These are phyloP conservation scores for Oncorhynchus masou DNA, from an alignment of 2,113 vertebrate species.

Conservation along the genomic window DNA sequence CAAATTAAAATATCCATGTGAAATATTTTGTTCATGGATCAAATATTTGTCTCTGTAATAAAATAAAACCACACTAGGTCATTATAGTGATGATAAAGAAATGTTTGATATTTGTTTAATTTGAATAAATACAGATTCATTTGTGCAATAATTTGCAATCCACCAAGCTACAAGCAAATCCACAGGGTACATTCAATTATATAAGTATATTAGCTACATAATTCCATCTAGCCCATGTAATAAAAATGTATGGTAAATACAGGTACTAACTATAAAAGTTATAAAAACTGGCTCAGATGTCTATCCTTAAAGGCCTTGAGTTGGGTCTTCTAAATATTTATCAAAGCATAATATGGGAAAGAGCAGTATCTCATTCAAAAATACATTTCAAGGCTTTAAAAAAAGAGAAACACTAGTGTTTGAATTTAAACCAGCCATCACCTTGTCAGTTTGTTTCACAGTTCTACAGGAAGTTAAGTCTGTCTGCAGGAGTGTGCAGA, in stretches of 20 bases:
- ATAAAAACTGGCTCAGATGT: constrained; percentile 63
- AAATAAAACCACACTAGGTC: too few species aligned
- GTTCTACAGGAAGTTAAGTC: constrained; percentile 67
- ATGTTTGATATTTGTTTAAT: constrained; percentile 66
- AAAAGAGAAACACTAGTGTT: constrained; percentile 4
- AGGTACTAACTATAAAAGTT: constrained; percentile 68
- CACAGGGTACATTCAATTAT: constrained; percentile 59
- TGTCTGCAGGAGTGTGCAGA: constrained; percentile 48
- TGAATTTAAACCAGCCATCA: constrained; percentile 51
- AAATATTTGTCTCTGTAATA: neutral
- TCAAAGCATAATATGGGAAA: constrained; percentile 40
- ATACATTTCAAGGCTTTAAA: constrained; percentile 23
- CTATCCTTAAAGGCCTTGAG: constrained; percentile 64
- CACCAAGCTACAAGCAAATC: constrained; percentile 70
- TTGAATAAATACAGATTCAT: constrained; percentile 74
- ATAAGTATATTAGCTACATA: constrained; percentile 49
- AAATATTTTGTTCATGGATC: neutral
- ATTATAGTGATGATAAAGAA: neutral
- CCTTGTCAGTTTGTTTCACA: constrained; percentile 53
- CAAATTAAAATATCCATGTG: too few species aligned
- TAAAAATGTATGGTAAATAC: constrained; percentile 71
- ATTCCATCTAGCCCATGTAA: constrained; percentile 59
- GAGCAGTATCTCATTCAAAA: constrained; percentile 45
- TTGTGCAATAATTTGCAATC: constrained; percentile 68
- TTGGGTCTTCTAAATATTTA: constrained; percentile 52